These are phyloP conservation scores for Ciona savignyi DNA, from an alignment of 23 tunicate species.

Conservation along the genomic window DNA sequence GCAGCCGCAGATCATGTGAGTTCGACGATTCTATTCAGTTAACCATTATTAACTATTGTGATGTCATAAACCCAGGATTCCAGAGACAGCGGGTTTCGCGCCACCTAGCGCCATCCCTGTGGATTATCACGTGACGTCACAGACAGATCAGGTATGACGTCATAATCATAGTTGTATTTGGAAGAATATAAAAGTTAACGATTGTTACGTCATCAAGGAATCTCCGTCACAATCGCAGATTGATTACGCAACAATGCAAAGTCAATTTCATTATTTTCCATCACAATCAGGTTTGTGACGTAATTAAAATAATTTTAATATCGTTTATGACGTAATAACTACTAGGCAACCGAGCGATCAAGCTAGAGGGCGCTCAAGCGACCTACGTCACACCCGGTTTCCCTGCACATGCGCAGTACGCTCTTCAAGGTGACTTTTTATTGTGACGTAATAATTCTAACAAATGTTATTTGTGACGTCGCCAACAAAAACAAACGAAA, in stretches of 20 bases:
- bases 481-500: constrained; percentile 10
- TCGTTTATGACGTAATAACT: not conserved
- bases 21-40: not conserved
- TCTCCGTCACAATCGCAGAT: not conserved
- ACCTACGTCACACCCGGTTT: constrained; percentile 61
- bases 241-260: constrained; percentile 68
- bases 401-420: constrained; percentile 75
- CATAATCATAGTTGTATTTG: too few species aligned
- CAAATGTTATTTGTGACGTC: constrained; percentile 7
- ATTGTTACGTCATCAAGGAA: not conserved
- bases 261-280: constrained; percentile 40
- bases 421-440: constrained; percentile 67
- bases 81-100: constrained; percentile 9
- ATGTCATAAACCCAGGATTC: constrained; percentile 12
- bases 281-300: constrained; percentile 36
- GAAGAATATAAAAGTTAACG: too few species aligned
- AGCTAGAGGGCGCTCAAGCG: constrained; percentile 54
- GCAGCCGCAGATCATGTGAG: constrained; percentile 49
- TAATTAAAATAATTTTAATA: not conserved
- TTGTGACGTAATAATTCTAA: not conserved
- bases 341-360: constrained; percentile 64
- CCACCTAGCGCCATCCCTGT: constrained; percentile 53
- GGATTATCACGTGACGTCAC: constrained; percentile 23
- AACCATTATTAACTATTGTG: not conserved
- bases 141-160: constrained; percentile 26